These are phyloP conservation scores for Triops cancriformis DNA, from an alignment of 1,140 invertebrate species.

Conservation along the genomic window DNA sequence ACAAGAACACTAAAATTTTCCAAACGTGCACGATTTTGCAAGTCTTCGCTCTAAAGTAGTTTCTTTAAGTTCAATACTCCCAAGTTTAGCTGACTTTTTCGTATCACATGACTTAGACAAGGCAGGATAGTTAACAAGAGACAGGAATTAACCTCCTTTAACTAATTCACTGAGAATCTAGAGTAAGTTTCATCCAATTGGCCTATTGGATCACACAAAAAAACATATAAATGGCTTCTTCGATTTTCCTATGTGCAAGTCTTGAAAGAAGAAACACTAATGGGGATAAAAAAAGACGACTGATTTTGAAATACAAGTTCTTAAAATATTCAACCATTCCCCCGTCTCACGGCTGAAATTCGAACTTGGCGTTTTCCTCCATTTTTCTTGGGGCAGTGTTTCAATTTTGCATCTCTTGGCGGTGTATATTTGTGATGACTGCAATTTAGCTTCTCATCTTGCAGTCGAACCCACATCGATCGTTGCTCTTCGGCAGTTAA, in stretches of 20 bases:
- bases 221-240: background rate
- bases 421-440: conserved; percentile 5
- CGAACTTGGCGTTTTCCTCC: conserved; percentile 3
- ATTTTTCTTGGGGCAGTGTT: conserved; percentile 12
- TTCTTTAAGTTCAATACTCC: background rate
- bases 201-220: background rate
- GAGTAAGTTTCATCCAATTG: no score
- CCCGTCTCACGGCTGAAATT: background rate
- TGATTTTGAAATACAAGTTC: no score
- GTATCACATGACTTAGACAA: conserved; percentile 9
- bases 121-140: background rate
- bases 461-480: conserved; percentile 26
- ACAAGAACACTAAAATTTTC: background rate
- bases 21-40: background rate
- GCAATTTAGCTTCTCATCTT: conserved; percentile 25
- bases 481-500: conserved; percentile 32
- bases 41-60: background rate
- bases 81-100: background rate
- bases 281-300: background rate
- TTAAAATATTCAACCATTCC: background rate
- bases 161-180: background rate
- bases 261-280: background rate
- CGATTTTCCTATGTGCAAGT: background rate
- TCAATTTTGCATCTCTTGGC: conserved; percentile 19
- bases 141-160: background rate